Base-by-base conservation (phyloP, 2,888 invertebrate genomes). In the Noctuana brunneofusca region DNA sequence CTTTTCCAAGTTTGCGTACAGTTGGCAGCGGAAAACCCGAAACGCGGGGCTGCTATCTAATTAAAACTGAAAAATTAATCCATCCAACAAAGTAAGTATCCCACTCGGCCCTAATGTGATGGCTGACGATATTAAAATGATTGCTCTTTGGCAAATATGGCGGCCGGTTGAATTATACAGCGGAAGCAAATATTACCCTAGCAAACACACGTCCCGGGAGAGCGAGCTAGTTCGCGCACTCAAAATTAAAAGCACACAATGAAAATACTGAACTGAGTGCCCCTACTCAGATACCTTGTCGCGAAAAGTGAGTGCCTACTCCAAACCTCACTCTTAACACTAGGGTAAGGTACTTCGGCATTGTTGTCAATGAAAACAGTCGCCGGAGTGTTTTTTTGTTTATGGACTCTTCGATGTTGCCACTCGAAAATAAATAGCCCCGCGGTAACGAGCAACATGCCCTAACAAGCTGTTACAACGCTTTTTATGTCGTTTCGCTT, bases 221-320 rank as follows among this genome's bases (percentile, higher is more conserved):
- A 90, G 87, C 86, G 85, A 90, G 92, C 92, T 92, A 92, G 92
- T 92, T 93, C 92, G 92, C 92, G 91, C 92, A 92, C 92, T 92
- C 92, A 92, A 93, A 93, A 93, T 93, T 93, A 93, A 93, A 93
- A 92, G 93, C 92, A 93, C 85, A 93, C 93, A 93, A 92, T 92
- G 92, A 92, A 92, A 92, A 92, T 92, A 92, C 90, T 87, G 89
- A 78, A 81, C 84, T 68, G 79, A 83, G 83, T 74, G 75, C 82
- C 87, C 86, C 85, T 84, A 83, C 83, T 86, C 78, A 73, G 86
- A 86, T 86, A 85, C 87, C 87, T 86, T 86, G 87, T 90, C 89
- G 89, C 90, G 87, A 88, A 89, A 89, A 90, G 86, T 89, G 82
- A 89, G 89, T 83, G 85, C 83, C 74, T 82, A 80, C 88, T 89